These are phyloP conservation scores for Cataglyphis hispanica DNA, from an alignment of 1,140 invertebrate genomes.

Conservation along the genomic window DNA sequence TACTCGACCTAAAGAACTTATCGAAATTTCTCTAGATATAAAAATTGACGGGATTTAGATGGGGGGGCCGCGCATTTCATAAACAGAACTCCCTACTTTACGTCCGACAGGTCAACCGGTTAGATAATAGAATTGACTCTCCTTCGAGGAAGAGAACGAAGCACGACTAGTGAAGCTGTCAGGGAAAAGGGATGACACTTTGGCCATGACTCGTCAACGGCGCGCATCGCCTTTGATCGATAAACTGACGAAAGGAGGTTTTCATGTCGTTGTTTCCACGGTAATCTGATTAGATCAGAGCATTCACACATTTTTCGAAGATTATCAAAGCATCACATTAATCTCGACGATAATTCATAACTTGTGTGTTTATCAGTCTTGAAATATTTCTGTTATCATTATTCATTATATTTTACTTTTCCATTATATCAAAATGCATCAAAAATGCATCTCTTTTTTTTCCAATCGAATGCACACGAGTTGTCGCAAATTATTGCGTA, in stretches of 20 bases:
- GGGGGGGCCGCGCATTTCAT: constrained; percentile 76
- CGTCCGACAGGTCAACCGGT: constrained; percentile 77
- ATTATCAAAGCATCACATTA: background rate
- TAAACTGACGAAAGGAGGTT: constrained; percentile 59
- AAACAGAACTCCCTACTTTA: constrained; percentile 81
- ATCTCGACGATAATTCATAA: background rate
- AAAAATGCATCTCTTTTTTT: too few species aligned
- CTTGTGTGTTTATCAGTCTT: background rate
- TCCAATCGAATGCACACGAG: background rate
- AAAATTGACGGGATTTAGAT: constrained; percentile 76
- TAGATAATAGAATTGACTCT: constrained; percentile 79
- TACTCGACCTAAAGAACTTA: background rate
- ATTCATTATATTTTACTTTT: background rate
- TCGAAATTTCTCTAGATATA: constrained; percentile 48
- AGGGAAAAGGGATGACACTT: constrained; percentile 74
- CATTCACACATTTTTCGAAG: background rate
- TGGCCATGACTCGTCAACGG: constrained; percentile 51
- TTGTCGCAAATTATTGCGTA: background rate
- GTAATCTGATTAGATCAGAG: constrained; percentile 48
- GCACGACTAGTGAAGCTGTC: constrained; percentile 79
- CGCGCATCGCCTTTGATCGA: constrained; percentile 70
- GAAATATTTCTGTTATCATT: background rate
- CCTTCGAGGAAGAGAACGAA: constrained; percentile 72
- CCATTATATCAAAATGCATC: too few species aligned
- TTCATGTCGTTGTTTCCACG: constrained; percentile 22